A percentile compares a stretch with the other conserved stretches of the same genome.
Evolutionary conservation across 2,113 vertebrate species (phyloP).

Genomic region (Odocoileus hemionus): DNA sequence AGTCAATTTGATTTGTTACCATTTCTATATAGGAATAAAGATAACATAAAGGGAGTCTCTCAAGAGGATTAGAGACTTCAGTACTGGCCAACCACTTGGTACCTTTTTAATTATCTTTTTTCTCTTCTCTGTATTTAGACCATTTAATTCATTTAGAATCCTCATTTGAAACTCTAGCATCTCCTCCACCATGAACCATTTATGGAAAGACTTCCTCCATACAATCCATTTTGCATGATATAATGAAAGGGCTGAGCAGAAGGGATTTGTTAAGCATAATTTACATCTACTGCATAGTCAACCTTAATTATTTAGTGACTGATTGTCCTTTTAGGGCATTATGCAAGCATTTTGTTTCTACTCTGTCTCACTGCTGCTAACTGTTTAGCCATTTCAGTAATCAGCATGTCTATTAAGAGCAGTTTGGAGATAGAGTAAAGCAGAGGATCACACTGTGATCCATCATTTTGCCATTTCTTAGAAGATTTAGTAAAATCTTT

Average conservation of each 20-base stretch:
- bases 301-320: background rate
- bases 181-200: background rate
- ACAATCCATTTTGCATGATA: background rate
- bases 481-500: background rate
- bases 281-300: background rate
- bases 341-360: background rate
- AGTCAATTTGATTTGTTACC: background rate
- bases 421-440: background rate
- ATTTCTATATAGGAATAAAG: slow-evolving; percentile 1
- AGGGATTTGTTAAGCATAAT: background rate
- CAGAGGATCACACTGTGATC: background rate
- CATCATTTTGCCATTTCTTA: background rate
- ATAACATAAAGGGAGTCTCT: background rate
- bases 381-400: background rate
- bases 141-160: background rate
- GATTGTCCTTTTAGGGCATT: background rate
- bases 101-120: background rate
- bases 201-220: background rate
- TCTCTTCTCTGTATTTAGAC: background rate
- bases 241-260: slow-evolving; percentile 11
- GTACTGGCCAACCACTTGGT: background rate
- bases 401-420: background rate
- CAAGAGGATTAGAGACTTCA: background rate
- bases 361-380: background rate
- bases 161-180: background rate